Evolutionary conservation across 1,140 invertebrate species (phyloP).

Genomic region (Harpegnathos saltator): DNA sequence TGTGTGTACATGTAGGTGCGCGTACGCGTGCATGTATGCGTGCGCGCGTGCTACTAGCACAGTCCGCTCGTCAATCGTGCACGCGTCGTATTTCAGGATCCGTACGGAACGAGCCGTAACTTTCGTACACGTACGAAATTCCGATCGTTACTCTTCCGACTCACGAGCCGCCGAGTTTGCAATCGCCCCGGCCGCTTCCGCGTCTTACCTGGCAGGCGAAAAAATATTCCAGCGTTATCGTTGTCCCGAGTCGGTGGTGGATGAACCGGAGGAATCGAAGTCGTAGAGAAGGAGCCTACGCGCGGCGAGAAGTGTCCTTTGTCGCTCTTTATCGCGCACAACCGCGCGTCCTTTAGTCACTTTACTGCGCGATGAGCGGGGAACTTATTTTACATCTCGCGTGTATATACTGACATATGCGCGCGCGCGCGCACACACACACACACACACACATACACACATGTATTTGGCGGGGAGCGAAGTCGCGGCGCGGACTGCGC

Average conservation of each 20-base stretch:
- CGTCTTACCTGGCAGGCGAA: too few species aligned
- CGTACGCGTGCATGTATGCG: constrained; percentile 9
- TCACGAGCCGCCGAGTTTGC: neutral
- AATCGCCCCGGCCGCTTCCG: neutral
- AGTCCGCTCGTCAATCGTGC: neutral
- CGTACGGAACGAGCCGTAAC: neutral
- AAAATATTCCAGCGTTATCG: neutral
- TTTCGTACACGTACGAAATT: neutral
- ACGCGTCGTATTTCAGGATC: neutral
- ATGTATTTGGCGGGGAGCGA: too few species aligned
- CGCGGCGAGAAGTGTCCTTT: too few species aligned
- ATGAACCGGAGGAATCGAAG: neutral
- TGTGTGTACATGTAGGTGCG: too few species aligned
- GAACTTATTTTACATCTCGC: neutral
- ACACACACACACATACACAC: too few species aligned
- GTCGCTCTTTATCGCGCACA: too few species aligned
- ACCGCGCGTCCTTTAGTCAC: too few species aligned
- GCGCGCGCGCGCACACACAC: too few species aligned
- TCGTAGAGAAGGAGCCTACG: too few species aligned
- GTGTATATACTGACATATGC: too few species aligned
- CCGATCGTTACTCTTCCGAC: neutral
- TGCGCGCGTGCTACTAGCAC: neutral
- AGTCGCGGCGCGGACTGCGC: neutral
- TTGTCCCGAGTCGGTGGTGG: neutral
- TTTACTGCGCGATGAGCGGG: too few species aligned